Conservation (phyloP, 2,888 invertebrate species). For the Eretmocerus hayati region DNA sequence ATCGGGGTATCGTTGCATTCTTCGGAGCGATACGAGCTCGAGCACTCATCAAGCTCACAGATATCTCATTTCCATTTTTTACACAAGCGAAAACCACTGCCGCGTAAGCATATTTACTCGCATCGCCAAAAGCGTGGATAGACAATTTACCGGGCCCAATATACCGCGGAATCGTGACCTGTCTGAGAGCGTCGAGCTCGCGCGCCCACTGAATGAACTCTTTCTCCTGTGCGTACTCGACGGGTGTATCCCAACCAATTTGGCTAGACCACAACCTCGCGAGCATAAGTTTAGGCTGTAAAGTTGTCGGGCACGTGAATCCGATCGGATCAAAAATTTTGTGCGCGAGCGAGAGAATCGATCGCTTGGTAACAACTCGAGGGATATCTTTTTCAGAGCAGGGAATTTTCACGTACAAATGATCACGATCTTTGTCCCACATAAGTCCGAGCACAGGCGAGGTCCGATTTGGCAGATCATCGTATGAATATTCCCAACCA, state of each 20-base stretch:
- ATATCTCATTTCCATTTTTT: too few species aligned
- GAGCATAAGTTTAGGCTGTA: conserved; percentile 4
- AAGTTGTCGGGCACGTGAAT: neutral
- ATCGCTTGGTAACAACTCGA: neutral
- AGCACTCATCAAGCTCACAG: too few species aligned
- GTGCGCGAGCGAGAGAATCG: conserved; percentile 1
- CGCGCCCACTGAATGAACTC: neutral
- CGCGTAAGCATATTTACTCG: too few species aligned
- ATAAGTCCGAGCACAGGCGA: neutral
- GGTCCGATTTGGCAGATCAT: too few species aligned
- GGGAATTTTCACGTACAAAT: neutral
- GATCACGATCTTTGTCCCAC: neutral
- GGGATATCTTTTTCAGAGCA: neutral
- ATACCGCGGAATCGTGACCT: too few species aligned
- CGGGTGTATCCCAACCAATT: conserved; percentile 8
- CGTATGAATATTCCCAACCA: too few species aligned
- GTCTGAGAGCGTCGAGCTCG: neutral
- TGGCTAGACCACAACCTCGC: neutral
- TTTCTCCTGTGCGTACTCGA: neutral
- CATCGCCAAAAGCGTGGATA: too few species aligned
- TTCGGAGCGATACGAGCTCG: too few species aligned
- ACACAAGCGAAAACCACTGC: too few species aligned
- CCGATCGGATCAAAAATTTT: conserved; percentile 10
- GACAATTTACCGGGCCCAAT: too few species aligned
- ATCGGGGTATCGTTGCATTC: conserved; percentile 5